Base-by-base conservation (phyloP, 2,113 vertebrate genomes). In the Caloenas nicobarica region DNA sequence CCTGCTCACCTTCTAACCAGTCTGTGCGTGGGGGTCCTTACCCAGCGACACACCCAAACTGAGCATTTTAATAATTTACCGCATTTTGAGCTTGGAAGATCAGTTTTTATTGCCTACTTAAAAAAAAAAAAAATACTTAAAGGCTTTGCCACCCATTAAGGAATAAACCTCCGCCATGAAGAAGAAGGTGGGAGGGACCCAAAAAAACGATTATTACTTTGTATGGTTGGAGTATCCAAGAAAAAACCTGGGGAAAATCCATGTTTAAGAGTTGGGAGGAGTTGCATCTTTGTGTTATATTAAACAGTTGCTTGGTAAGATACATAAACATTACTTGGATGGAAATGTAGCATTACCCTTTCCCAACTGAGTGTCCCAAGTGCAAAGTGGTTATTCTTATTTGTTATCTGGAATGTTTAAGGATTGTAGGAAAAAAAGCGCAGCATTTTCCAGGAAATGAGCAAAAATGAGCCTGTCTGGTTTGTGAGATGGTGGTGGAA, bases 1-100 rank as follows among this genome's bases (percentile, higher is more conserved):
- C 19, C 79, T 93, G 50, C 91, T 96, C 62, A 96, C 93, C 94
- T 94, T 89, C 93, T 68, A 96, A 91, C 91, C 83, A 96, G 77
- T 69, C 73, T 81, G 25, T 89, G 84, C 3, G 89, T 96, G 88
- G 96, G 96, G 92, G 92, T 95, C 93, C 72, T 92, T 96, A 94
- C 81, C 86, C 86, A 58, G 68, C 0, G 26, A 84, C 96, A 95
- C 96, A 95, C 96, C 96, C 86, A 91, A 92, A 79, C 23, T 1
- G n/a, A 91, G 62, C 0, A 7, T 92, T 95, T 95, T 85, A 95
- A 85, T 96, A 80, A 82, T 92, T 89, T 61, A 79, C 62, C 57
- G 22, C 71, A 28, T 96, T 95, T 65, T 92, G 78, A 80, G 51
- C 29, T 93, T 82, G 51, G 91, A 96, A 91, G 46, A 80, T 51